A percentile compares a stretch with the other conserved stretches of the same genome.
Evolutionary conservation across 2,113 vertebrate species (phyloP).

Genomic region (Danionella cerebrum): DNA sequence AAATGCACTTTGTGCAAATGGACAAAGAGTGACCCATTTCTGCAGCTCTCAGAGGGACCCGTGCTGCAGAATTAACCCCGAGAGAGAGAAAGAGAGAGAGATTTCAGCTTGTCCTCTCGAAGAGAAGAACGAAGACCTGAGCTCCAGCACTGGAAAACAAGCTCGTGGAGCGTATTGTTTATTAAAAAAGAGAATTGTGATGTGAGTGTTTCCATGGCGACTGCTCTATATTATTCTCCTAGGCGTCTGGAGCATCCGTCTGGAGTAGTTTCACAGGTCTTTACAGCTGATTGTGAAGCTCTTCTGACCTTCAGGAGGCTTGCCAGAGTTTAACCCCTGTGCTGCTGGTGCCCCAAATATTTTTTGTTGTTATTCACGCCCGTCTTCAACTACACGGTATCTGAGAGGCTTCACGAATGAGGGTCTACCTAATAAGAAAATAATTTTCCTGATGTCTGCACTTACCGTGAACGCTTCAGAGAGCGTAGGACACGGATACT

Average conservation of each 20-base stretch:
- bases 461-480: too few relatives aligned
- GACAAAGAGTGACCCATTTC: background rate
- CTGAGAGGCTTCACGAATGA: too few relatives aligned
- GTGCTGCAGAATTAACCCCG: background rate
- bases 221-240: background rate
- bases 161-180: constrained; percentile 6
- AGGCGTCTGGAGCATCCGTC: background rate
- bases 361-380: too few relatives aligned
- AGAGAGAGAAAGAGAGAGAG: too few relatives aligned
- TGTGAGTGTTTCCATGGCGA: background rate
- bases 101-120: background rate
- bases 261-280: background rate
- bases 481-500: too few relatives aligned
- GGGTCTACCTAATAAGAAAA: too few relatives aligned
- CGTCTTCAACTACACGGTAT: too few relatives aligned
- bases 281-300: background rate
- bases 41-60: background rate
- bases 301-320: background rate
- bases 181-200: background rate
- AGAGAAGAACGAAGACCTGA: background rate
- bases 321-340: background rate
- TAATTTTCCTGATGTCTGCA: too few relatives aligned
- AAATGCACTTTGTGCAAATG: background rate
- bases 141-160: background rate
- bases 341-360: constrained; percentile 14